Evolutionary conservation across 2,888 invertebrate species (phyloP).

Genomic region (Hermaeophaga mercurialis): DNA sequence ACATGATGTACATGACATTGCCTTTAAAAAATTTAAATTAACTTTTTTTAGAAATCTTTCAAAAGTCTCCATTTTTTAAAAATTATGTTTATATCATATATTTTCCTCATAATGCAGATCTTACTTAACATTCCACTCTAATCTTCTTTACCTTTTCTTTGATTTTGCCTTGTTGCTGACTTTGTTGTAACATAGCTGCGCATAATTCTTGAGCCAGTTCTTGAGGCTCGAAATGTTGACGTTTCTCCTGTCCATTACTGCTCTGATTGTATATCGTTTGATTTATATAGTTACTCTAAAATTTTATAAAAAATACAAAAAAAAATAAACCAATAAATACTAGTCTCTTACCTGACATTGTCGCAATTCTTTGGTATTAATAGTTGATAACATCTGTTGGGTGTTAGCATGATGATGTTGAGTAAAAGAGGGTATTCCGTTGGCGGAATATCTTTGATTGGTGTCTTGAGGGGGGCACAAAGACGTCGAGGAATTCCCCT

Average conservation of each 20-base stretch:
- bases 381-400: conserved; percentile 48
- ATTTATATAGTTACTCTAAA: conserved; percentile 47
- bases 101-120: too few species aligned
- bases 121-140: too few species aligned
- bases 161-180: conserved; percentile 37
- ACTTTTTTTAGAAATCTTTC: too few species aligned
- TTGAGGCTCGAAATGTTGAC: conserved; percentile 51
- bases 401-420: conserved; percentile 55
- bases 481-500: conserved; percentile 50
- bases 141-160: conserved; percentile 46
- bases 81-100: too few species aligned
- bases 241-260: conserved; percentile 50
- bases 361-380: conserved; percentile 38
- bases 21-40: too few species aligned
- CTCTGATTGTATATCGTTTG: conserved; percentile 51
- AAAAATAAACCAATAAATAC: too few species aligned
- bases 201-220: conserved; percentile 54
- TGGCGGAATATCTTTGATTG: conserved; percentile 53
- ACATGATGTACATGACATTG: too few species aligned
- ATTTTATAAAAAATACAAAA: neutral
- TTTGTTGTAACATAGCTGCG: conserved; percentile 52
- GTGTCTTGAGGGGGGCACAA: conserved; percentile 44
- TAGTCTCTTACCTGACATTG: conserved; percentile 44
- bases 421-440: conserved; percentile 60
- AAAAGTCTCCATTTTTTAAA: too few species aligned